Conservation (phyloP, 2,113 vertebrate species). For the Vidua chalybeata region DNA sequence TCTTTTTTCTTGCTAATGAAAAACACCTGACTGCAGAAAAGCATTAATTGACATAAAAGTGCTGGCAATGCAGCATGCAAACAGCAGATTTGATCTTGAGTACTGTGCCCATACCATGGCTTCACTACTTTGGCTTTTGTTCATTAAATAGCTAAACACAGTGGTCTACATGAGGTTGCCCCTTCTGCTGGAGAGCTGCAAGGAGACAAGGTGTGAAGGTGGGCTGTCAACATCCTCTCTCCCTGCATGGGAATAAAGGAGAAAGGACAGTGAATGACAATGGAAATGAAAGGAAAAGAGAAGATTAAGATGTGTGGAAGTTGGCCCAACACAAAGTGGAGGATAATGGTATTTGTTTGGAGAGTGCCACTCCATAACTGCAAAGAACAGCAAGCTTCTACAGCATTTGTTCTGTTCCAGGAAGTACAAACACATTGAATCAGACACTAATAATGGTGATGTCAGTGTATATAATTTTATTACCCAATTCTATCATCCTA, state of each 20-base stretch:
- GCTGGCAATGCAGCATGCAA: neutral
- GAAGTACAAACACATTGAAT: neutral
- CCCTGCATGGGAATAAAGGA: neutral
- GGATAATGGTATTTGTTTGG: neutral
- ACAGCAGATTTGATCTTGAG: neutral
- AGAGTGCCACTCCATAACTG: neutral
- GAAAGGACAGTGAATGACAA: neutral
- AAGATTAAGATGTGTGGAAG: neutral
- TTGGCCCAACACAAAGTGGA: neutral
- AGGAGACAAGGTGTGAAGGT: neutral
- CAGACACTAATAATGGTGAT: neutral
- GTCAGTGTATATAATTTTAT: neutral
- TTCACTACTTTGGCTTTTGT: neutral
- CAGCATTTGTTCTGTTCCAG: neutral
- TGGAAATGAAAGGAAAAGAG: neutral
- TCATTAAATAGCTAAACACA: neutral
- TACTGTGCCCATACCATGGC: neutral
- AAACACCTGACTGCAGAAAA: conserved; percentile 68
- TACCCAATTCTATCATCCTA: neutral
- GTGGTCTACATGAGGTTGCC: neutral
- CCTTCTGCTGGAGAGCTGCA: neutral
- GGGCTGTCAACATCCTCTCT: neutral
- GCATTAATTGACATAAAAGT: conserved; percentile 44
- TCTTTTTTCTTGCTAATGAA: conserved; percentile 65
- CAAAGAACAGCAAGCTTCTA: neutral